Evolutionary conservation across 2,888 invertebrate genomes (phyloP).

Genomic region (Lasioglossum oenotherae): DNA sequence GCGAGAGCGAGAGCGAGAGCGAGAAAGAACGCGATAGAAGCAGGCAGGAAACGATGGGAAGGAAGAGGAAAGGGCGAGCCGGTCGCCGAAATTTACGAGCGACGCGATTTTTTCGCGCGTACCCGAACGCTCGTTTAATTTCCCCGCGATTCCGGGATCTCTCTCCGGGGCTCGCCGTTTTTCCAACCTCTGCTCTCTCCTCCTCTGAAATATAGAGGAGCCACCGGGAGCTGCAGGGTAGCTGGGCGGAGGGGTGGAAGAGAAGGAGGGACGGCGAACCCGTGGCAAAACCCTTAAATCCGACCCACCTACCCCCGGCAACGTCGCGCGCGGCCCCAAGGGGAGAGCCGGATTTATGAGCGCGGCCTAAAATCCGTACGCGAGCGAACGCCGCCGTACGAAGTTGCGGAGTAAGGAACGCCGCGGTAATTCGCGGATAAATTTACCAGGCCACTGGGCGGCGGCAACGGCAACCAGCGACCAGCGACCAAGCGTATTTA

Average conservation of each 20-base stretch:
- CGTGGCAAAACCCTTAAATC: constrained; percentile 67
- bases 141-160: constrained; percentile 51
- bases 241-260: constrained; percentile 35
- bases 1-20: neutral
- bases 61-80: constrained; percentile 11
- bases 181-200: constrained; percentile 30
- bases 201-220: constrained; percentile 30
- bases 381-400: constrained; percentile 40
- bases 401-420: constrained; percentile 58
- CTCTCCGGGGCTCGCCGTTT: constrained; percentile 35
- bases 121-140: constrained; percentile 51
- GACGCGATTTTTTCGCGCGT: constrained; percentile 56
- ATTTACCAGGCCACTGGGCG: constrained; percentile 45
- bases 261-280: constrained; percentile 43
- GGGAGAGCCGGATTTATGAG: constrained; percentile 69
- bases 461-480: constrained; percentile 4
- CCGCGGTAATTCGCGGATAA: constrained; percentile 68
- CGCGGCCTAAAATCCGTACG: constrained; percentile 69
- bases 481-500: constrained; percentile 37
- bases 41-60: neutral
- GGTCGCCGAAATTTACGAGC: constrained; percentile 58
- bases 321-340: constrained; percentile 47
- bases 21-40: neutral
- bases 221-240: neutral
- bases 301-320: constrained; percentile 40